phyloP scores from a whole-genome alignment of 2,113 vertebrate genomes.

The human (Homo sapiens) region DNA sequence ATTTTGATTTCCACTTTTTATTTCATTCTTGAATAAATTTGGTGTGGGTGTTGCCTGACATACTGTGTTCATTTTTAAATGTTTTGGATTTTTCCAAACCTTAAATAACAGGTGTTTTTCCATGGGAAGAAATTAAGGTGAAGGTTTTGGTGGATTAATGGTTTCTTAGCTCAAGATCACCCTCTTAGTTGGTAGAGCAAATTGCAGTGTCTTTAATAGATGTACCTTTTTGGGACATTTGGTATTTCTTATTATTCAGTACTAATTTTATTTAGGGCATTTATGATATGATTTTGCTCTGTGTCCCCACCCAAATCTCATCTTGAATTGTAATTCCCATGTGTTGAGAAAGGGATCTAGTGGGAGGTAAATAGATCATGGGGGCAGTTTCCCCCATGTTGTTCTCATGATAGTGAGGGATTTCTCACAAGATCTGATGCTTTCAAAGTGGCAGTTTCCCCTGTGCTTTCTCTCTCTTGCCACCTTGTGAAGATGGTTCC shows the following conservation, averaged over 20 bases:
- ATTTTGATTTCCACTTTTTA: conserved; percentile 35
- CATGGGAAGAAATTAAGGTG: neutral
- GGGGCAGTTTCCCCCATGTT: too few species aligned
- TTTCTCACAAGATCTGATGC: too few species aligned
- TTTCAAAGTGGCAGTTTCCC: too few species aligned
- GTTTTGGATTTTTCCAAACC: conserved; percentile 2
- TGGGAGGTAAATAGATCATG: too few species aligned
- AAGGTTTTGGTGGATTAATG: neutral
- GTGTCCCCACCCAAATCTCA: too few species aligned
- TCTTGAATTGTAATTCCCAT: too few species aligned
- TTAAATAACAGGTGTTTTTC: conserved; percentile 51
- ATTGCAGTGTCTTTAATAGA: neutral
- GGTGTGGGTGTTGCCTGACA: conserved; percentile 30
- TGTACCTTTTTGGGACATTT: neutral
- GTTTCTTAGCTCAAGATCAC: neutral
- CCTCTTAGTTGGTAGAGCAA: neutral
- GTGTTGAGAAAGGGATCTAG: too few species aligned
- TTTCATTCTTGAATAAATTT: conserved; percentile 37
- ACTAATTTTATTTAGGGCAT: neutral
- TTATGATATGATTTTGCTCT: neutral
- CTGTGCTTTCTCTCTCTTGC: too few species aligned
- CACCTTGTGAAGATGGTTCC: too few species aligned
- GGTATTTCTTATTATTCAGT: neutral
- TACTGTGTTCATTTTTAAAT: conserved; percentile 25
- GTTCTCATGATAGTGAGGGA: too few species aligned